phyloP scores from a whole-genome alignment of 2,888 invertebrate genomes.

The Adineta ricciae region DNA sequence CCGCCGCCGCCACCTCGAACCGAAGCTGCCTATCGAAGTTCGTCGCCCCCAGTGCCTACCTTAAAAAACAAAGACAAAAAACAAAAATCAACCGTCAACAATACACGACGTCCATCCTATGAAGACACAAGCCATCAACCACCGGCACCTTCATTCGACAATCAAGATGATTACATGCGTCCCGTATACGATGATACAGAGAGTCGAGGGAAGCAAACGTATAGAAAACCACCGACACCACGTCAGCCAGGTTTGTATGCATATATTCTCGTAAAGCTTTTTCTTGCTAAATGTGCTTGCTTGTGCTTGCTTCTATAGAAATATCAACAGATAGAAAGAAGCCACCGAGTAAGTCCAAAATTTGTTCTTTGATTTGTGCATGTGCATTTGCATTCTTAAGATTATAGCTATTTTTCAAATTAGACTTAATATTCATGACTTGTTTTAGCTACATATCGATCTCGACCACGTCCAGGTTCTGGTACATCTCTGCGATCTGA shows the following conservation, averaged over 20 bases:
- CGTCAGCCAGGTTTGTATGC: not conserved
- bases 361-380: too few species aligned
- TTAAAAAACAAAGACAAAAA: slow-evolving; percentile 17
- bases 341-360: not conserved
- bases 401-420: too few species aligned
- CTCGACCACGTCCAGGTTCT: not conserved
- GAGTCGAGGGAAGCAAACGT: not conserved
- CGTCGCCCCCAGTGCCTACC: slow-evolving; percentile 23
- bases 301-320: not conserved
- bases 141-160: not conserved
- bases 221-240: not conserved
- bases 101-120: not conserved
- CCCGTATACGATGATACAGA: not conserved
- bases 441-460: not conserved
- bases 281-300: not conserved
- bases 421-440: too few species aligned
- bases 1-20: not conserved
- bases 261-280: not conserved
- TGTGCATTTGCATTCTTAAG: too few species aligned
- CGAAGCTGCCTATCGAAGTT: slow-evolving; percentile 21
- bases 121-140: not conserved
- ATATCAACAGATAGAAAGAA: not conserved
- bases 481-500: not conserved
- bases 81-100: not conserved
- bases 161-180: not conserved